phyloP scores from a whole-genome alignment of 2,797 vertebrate species.

The Phyllotis vaccarum region DNA sequence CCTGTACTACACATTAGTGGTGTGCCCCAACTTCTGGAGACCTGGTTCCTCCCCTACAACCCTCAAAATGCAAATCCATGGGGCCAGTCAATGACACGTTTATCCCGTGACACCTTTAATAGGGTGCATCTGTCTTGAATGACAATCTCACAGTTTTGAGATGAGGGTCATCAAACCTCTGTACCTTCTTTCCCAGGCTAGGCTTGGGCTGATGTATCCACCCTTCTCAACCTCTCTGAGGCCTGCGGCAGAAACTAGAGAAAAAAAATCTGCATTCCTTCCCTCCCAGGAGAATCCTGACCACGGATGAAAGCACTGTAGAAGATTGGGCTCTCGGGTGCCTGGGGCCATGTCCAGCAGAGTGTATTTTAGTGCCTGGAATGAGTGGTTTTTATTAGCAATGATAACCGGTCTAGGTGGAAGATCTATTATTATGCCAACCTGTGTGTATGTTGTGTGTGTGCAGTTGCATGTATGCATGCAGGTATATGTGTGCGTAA shows the following conservation, averaged over 20 bases:
- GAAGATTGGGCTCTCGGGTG: fast-evolving
- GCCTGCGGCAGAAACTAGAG: background rate
- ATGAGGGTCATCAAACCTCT: fast-evolving
- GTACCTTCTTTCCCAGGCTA: background rate
- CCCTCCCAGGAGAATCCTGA: background rate
- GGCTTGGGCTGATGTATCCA: fast-evolving
- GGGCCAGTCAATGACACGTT: too few relatives aligned
- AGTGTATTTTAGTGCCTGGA: background rate
- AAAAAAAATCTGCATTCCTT: background rate
- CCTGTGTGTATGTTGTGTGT: background rate
- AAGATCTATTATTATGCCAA: background rate
- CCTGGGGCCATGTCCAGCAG: background rate
- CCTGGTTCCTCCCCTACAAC: background rate
- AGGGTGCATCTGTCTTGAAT: fast-evolving
- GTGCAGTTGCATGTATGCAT: background rate
- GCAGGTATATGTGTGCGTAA: background rate
- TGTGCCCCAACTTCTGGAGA: background rate
- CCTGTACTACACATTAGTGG: fast-evolving
- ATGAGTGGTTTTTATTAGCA: background rate
- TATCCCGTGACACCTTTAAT: background rate
- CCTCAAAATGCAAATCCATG: background rate
- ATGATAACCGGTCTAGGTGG: background rate
- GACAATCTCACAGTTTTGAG: background rate
- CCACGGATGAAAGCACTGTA: fast-evolving
- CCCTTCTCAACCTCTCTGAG: fast-evolving